These are phyloP conservation scores for Lingula anatina DNA, from an alignment of 2,888 invertebrate genomes.

Conservation along the genomic window DNA sequence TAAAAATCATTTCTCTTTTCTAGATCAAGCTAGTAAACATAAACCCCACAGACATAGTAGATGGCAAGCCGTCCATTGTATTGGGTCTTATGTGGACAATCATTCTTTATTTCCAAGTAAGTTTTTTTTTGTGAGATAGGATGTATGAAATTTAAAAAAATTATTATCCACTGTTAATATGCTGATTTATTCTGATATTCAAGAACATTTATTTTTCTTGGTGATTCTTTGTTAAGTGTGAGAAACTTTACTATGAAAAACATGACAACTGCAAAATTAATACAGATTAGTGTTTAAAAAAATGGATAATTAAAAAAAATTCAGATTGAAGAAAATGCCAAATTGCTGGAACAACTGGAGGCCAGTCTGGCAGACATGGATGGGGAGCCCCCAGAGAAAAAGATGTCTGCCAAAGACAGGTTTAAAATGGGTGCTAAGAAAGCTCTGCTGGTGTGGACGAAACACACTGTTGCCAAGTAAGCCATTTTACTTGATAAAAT, in stretches of 20 bases:
- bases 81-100: slow-evolving; percentile 97
- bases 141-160: too few species aligned
- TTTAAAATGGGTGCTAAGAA: slow-evolving; percentile 86
- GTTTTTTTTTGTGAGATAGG: too few species aligned
- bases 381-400: slow-evolving; percentile 19
- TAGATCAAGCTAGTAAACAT: slow-evolving; percentile 96
- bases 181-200: too few species aligned
- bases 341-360: slow-evolving; percentile 4
- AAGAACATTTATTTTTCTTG: too few species aligned
- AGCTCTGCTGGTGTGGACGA: slow-evolving; percentile 89
- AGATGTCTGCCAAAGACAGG: slow-evolving; percentile 19
- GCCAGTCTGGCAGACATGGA: slow-evolving; percentile 9
- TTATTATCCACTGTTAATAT: too few species aligned
- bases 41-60: slow-evolving; percentile 92
- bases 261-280: too few species aligned
- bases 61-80: slow-evolving; percentile 93
- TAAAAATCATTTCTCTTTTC: too few species aligned
- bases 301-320: too few species aligned
- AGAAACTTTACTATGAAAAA: too few species aligned
- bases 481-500: too few species aligned
- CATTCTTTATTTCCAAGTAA: slow-evolving; percentile 96
- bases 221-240: too few species aligned
- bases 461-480: slow-evolving; percentile 70
- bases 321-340: slow-evolving; percentile 36
- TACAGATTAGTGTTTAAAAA: too few species aligned